Evolutionary conservation across 2,797 vertebrate species (phyloP), one percentile per base, ranked within the genome.

Genomic region (Uromys caudimaculatus): DNA sequence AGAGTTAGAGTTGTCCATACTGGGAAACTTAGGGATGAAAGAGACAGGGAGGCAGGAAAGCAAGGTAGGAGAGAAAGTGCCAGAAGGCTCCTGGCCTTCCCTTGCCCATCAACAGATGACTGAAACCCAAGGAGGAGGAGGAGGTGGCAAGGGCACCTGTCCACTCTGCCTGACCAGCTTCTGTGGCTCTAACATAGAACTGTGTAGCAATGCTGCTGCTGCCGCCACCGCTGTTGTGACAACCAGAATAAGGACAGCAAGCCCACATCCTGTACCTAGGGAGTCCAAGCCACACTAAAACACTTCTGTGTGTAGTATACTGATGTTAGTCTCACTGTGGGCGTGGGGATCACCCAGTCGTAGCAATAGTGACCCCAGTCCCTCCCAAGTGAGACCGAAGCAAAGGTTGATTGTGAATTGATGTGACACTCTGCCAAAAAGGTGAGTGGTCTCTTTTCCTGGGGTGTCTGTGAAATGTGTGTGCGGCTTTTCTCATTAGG

Each of bases 391-490:
- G 6, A 62, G 85, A 38, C n/a, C 60, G 94, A 35, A 1, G 23
- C 11, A 21, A n/a, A 54, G 67, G 41, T 44, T 2, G 7, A 81
- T 76, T 67, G 79, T 67, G 93, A 52, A 1, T 10, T 21, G 14
- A 60, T 27, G 0, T 76, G 73, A 47, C 32, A 9, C 50, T 54
- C 84, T 60, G 54, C 3, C 23, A 29, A 32, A 92, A 54, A 35
- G 14, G 38, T 3, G 58, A 41, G 64, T 2, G 0, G 54, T 1
- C 38, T n/a, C 0, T 67, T 58, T 47, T 54, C 89, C 73, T 38
- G 24, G 19, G 54, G 44, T 41, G 10, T n/a, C 32, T 1, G 62
- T 0, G 0, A 21, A n/a, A 6, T 0, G 1, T 1, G 0, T 0
- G 0, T 1, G 17, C 29, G 9, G 6, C 7, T 9, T 3, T 24